Percentiles rank a stretch among this genome's conserved stretches.
phyloP scores from a whole-genome alignment of 2,797 vertebrate genomes.

The Gymnothorax reevesii region DNA sequence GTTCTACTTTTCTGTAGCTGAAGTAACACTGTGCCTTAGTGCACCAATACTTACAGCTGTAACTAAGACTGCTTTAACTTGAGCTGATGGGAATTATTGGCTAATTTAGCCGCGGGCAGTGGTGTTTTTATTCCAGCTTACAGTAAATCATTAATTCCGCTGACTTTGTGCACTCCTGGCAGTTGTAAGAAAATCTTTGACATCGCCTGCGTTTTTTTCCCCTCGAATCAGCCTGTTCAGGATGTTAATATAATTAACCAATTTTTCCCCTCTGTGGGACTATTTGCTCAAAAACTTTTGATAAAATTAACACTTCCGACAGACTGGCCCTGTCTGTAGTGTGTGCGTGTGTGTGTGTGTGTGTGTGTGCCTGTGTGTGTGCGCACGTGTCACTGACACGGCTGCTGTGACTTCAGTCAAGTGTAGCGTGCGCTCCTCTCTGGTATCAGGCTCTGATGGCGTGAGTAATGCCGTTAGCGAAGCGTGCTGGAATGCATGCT shows the following conservation, averaged over 20 bases:
- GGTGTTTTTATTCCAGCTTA: background rate
- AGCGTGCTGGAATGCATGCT: slow-evolving; percentile 55
- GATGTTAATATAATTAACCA: slow-evolving; percentile 60
- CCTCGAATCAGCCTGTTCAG: slow-evolving; percentile 38
- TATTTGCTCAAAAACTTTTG: slow-evolving; percentile 52
- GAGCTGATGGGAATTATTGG: background rate
- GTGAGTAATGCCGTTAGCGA: slow-evolving; percentile 71
- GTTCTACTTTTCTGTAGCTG: background rate
- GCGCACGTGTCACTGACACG: slow-evolving; percentile 64
- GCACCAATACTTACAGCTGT: background rate
- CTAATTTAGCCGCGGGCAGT: background rate
- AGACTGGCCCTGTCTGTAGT: slow-evolving; percentile 57
- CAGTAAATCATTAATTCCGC: slow-evolving; percentile 3
- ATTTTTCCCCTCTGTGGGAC: slow-evolving; percentile 49
- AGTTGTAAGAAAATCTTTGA: background rate
- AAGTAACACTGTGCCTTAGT: background rate
- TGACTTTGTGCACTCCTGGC: background rate
- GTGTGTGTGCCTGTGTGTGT: slow-evolving; percentile 64
- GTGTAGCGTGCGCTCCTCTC: slow-evolving; percentile 31
- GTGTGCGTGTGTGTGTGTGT: slow-evolving; percentile 67
- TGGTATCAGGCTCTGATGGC: slow-evolving; percentile 59
- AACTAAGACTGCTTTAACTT: background rate
- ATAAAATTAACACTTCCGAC: slow-evolving; percentile 56
- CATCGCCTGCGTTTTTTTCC: background rate
- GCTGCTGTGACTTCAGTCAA: slow-evolving; percentile 49